These are phyloP conservation scores for Scaptomyza hsui DNA, from an alignment of 1,140 invertebrate genomes.

Conservation along the genomic window DNA sequence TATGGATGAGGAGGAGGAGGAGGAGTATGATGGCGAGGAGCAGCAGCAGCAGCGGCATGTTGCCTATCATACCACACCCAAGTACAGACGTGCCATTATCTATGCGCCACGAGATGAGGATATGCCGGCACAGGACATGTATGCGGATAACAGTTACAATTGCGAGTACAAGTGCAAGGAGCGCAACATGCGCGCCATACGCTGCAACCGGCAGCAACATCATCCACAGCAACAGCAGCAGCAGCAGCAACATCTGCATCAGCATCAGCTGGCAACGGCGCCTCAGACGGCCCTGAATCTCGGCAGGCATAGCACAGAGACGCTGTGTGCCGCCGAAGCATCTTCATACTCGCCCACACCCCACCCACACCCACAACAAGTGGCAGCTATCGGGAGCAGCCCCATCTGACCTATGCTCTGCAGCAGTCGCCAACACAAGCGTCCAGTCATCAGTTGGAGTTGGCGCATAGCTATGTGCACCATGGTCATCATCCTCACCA, in stretches of 20 bases:
- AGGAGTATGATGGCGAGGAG: slow-evolving; percentile 2
- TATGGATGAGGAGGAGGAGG: slow-evolving; percentile 44
- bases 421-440: slow-evolving; percentile 27
- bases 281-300: slow-evolving; percentile 59
- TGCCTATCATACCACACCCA: slow-evolving; percentile 57
- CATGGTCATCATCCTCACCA: slow-evolving; percentile 30
- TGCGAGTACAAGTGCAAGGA: slow-evolving; percentile 81
- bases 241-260: slow-evolving; percentile 37
- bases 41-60: slow-evolving; percentile 5
- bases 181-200: slow-evolving; percentile 78
- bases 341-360: slow-evolving; percentile 57
- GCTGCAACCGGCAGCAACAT: slow-evolving; percentile 71
- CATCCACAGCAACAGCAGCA: slow-evolving; percentile 39
- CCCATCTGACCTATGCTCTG: slow-evolving; percentile 36
- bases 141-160: slow-evolving; percentile 66
- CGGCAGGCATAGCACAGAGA: slow-evolving; percentile 50
- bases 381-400: slow-evolving; percentile 39
- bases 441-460: slow-evolving; percentile 45
- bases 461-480: slow-evolving; percentile 27
- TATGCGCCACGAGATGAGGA: slow-evolving; percentile 59
- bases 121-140: slow-evolving; percentile 45
- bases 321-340: slow-evolving; percentile 56
- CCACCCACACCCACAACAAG: slow-evolving; percentile 45
- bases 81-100: slow-evolving; percentile 63
- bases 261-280: slow-evolving; percentile 34